Evolutionary conservation across 2,797 vertebrate species (phyloP), one percentile per base, ranked within the genome.

Genomic region (Petrocephalus sullivani): DNA sequence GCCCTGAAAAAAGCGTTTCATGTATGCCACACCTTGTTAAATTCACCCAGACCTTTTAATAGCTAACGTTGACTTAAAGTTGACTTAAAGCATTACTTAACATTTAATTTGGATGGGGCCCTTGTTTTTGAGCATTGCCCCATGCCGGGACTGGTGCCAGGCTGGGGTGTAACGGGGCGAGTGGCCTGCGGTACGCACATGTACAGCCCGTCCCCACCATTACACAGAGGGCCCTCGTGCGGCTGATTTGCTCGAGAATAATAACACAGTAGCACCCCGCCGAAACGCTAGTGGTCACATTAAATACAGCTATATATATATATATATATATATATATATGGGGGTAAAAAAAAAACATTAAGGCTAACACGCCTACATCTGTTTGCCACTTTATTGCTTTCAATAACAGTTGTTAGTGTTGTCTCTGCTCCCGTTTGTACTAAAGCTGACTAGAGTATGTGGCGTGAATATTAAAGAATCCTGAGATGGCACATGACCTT

Each of bases 1-100:
- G 21, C 23, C 86, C 23, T 33, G 61, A 88, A 88, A 91, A 90
- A 89, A 51, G 64, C 64, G 87, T 93, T 92, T 93, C 83, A 92
- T 92, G 89, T 90, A 86, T 37, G 81, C 85, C 91, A 91, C 93
- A 93, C 92, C 92, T 95, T 93, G 92, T 94, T 94, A 94, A 95
- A 94, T 89, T 92, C 87, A 90, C 90, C 87, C 91, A 92, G 91
- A 93, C 92, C 78, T 90, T 92, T 93, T 93, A 91, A 92, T 93
- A 92, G 90, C 92, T 94, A 92, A 91, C 89, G 41, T 75, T 87
- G 53, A 89, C 85, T 89, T 85, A 88, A 88, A 88, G 51, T 81
- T 87, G 53, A 89, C 85, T 89, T 85, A 88, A 88, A 89, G 90
- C 89, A 88, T 93, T 93, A 91, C 91, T 93, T 90, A 91, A 90